Evolutionary conservation across 2,797 vertebrate genomes (phyloP), one percentile per base, ranked within the genome.

Genomic region (Furcifer pardalis): DNA sequence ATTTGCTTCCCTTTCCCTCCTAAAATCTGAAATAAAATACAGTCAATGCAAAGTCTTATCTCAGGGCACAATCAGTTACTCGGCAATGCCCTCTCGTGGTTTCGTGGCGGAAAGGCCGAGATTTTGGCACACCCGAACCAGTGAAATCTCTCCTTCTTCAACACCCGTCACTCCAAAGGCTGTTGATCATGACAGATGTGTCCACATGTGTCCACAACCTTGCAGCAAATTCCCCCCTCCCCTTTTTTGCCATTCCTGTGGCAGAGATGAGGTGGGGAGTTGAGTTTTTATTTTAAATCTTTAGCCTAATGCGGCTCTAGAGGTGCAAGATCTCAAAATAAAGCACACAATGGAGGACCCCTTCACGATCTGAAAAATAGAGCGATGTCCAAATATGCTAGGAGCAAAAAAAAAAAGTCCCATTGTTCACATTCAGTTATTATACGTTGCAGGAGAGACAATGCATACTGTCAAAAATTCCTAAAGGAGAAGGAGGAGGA

Each of bases 401-500:
- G 10, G 5, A 23, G 60, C 49, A 62, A 30, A 21, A 46, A 56
- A 52, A 44, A 35, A 32, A 32, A 32, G n/a, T n/a, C n/a, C n/a
- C n/a, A n/a, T n/a, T 27, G 32, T 25, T 10, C 3, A 15, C 4
- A 32, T 19, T n/a, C 15, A 3, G 1, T 10, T 32, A 25, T 77
- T 62, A 49, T 17, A 71, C 23, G 60, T 2, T 72, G 76, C 23
- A 37, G 23, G 56, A 78, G 27, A 56, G 32, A 40, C 21, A 13
- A 49, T 63, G 19, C 8, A 35, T 23, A 25, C 35, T 12, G 42
- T n/a, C 8, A 73, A 73, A 84, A 15, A 32, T 76, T 35, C 25
- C 52, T 9, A 12, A 12, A 19, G 8, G 5, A 17, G 8, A 3
- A 17, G n/a, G n/a, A n/a, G n/a, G n/a, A 4, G 7, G 7, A 1